Percentiles rank a stretch among this genome's conserved stretches.
Evolutionary conservation across 23 tunicate species (phyloP).

Genomic region (Botrylloides violaceus): DNA sequence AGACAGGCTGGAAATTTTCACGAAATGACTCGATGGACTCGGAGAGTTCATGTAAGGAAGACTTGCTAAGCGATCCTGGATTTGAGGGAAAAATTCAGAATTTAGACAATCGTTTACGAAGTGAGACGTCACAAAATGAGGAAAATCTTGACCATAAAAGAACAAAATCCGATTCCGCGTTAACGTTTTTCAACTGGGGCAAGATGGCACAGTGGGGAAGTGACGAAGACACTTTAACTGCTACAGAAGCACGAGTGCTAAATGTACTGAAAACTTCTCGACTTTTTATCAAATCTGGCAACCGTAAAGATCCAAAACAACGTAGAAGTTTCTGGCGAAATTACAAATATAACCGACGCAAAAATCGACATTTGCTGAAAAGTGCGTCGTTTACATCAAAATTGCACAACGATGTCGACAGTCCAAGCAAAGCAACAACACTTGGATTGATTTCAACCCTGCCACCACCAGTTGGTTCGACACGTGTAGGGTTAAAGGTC

Average conservation of each 20-base stretch:
- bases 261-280: conserved; percentile 7
- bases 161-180: conserved; percentile 5
- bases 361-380: conserved; percentile 1
- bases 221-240: neutral
- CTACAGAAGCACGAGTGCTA: conserved; percentile 1
- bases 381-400: neutral
- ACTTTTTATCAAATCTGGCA: neutral
- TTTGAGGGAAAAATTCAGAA: neutral
- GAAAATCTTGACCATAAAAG: conserved; percentile 1
- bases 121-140: neutral
- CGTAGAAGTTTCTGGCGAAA: conserved; percentile 16
- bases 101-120: neutral
- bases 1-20: neutral
- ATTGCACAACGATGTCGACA: neutral
- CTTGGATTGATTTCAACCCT: no score
- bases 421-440: neutral
- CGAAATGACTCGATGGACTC: no score
- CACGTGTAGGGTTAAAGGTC: neutral
- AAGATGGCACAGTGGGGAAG: neutral
- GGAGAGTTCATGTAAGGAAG: no score
- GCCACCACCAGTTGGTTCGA: neutral
- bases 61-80: neutral
- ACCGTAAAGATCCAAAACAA: conserved; percentile 5
- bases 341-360: neutral
- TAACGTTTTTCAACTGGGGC: neutral